phyloP scores from a whole-genome alignment of 2,888 invertebrate species.

The Meta bourneti region DNA sequence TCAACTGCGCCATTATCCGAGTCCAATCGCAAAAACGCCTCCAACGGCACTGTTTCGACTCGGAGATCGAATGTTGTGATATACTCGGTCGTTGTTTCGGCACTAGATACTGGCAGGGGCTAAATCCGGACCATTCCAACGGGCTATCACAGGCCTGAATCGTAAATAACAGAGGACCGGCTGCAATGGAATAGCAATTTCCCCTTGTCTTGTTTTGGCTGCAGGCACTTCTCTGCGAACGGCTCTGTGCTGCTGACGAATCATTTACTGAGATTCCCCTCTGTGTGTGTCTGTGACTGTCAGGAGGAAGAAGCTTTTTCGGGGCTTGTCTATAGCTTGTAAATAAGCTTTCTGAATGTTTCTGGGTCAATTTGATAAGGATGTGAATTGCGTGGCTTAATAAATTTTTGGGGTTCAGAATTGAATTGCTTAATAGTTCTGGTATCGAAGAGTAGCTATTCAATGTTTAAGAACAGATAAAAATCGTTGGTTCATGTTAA shows the following conservation, averaged over 20 bases:
- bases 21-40: constrained; percentile 33
- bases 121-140: constrained; percentile 16
- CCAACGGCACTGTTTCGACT: constrained; percentile 16
- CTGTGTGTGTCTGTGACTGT: neutral
- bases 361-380: neutral
- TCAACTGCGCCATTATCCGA: neutral
- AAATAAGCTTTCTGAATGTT: neutral
- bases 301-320: neutral
- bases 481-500: too few relatives aligned
- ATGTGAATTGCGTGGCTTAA: neutral
- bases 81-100: constrained; percentile 16
- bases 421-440: too few relatives aligned
- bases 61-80: constrained; percentile 22
- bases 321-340: constrained; percentile 5
- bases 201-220: constrained; percentile 24
- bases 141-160: constrained; percentile 27
- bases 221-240: neutral
- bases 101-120: neutral
- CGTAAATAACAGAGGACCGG: constrained; percentile 49
- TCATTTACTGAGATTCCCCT: constrained; percentile 33
- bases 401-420: too few relatives aligned
- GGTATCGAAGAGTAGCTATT: too few relatives aligned
- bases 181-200: constrained; percentile 47
- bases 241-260: constrained; percentile 30
- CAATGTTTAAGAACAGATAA: too few relatives aligned